Base-by-base conservation (phyloP, 2,797 vertebrate species). In the Limnodromus scolopaceus region DNA sequence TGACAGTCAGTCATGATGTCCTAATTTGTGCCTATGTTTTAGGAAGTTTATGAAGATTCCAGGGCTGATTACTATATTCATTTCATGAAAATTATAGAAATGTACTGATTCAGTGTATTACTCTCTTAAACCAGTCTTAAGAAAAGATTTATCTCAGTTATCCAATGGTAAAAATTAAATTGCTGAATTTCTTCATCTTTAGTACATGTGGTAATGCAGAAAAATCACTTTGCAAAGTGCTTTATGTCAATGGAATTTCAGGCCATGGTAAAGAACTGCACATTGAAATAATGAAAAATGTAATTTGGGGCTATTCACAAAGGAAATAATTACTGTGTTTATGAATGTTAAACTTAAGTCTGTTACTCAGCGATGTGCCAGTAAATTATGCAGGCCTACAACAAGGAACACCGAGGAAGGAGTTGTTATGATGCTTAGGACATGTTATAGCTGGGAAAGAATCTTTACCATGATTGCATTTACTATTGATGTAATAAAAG, bases 81-180 rank as follows among this genome's bases (percentile, higher is more conserved):
- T 84, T 68, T 79, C 4, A 57, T 53, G 18, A 46, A 84, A 96
- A 89, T 72, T 78, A 63, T n/a, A 78, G 49, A 82, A 84, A 81
- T 54, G 15, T 72, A 71, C 49, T 54, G 38, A 86, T 69, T 72
- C 63, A 65, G 30, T 53, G 57, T 36, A 69, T 81, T 76, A 63
- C 28, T 82, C 45, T 87, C 54, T 75, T 78, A 71, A 84, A 16
- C 12, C 15, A 72, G 16, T n/a, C 38, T 55, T 36, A 82, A 91
- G 80, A 54, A 76, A 95, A 82, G 63, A 84, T 89, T 82, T 77
- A 61, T 79, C 36, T 94, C 66, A 38, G 22, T 89, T 92, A 92
- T 63, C 58, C 16, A 46, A 25, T 36, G 30, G 23, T 93, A 85
- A 92, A 95, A 93, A 53, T 60, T 63, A 34, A 53, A 77, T 89